phyloP scores from a whole-genome alignment of 2,113 vertebrate genomes.

The Ceuthmochares aereus region DNA sequence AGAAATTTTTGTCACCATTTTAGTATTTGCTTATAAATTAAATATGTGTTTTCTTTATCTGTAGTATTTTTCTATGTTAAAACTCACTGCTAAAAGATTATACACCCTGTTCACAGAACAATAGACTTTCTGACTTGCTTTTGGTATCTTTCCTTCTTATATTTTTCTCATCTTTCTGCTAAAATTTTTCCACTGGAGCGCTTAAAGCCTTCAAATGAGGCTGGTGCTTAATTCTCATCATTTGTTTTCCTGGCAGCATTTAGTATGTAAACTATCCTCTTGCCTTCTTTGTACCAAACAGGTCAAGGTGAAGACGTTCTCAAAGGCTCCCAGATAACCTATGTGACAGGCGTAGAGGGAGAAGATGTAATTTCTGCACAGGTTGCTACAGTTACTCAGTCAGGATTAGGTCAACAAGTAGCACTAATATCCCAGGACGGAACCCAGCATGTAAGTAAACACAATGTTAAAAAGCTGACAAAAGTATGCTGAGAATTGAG shows the following conservation, averaged over 20 bases:
- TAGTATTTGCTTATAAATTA: background rate
- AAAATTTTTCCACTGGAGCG: background rate
- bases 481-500: background rate
- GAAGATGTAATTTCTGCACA: constrained; percentile 91
- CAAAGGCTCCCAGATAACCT: constrained; percentile 85
- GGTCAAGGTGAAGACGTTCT: constrained; percentile 92
- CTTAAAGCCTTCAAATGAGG: background rate
- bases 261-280: background rate
- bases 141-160: background rate
- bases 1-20: background rate
- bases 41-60: background rate
- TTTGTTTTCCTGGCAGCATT: background rate
- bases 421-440: constrained; percentile 97
- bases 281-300: constrained; percentile 53
- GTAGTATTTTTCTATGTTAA: background rate
- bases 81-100: background rate
- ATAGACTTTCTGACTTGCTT: background rate
- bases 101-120: background rate
- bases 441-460: constrained; percentile 89
- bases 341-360: constrained; percentile 87
- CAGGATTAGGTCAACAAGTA: constrained; percentile 90
- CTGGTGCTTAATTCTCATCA: background rate
- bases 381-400: constrained; percentile 83
- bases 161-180: background rate
- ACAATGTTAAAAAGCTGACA: background rate